Base-by-base conservation (phyloP, 2,113 vertebrate species). In the Hippoglossus stenolepis region DNA sequence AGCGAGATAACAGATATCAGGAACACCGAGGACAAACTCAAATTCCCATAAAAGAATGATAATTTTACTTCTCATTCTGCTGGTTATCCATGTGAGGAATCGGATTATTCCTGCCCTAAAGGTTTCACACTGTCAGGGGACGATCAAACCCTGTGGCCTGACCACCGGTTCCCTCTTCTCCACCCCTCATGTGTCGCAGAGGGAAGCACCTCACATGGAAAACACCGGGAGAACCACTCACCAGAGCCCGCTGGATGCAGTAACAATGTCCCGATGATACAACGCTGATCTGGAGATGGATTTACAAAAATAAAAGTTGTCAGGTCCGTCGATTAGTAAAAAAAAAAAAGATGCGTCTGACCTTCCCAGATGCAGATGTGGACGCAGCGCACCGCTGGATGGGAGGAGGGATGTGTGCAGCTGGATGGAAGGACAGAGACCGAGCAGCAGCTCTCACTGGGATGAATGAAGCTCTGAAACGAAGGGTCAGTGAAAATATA, bases 171-270 rank as follows among this genome's bases (percentile, higher is more conserved):
- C 6, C 31, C 28, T 31, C 28, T 31, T 31, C 28, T 31, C 28
- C 28, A 31, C 28, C 24, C 49, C 80, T 70, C 24, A 10, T 20
- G 26, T 51, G 65, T 24, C 65, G 80, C 74, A 67, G 75, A 53
- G 51, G 51, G 45, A 49, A 49, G 15, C 45, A 49, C 45, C 45
- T 49, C 14, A 2, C 45, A 53, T 20, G 51, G 20, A 62, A 66
- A 63, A 80, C 43, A 82, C 53, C 23, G 61, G 47, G 57, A 24
- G 43, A 1, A 10, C n/a, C 31, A 91, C 91, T 91, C 81, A 91
- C 90, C 91, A 47, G 56, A 49, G 23, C 8, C 70, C 3, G 67
- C 63, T 60, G 47, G 58, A 49, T 3, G 70, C 66, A 43, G 71
- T 0, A 4, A 49, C 3, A 11, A 56, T 31, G 59, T 65, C 63